Base-by-base conservation (phyloP, 53 echinoderm and acorn worm species). In the Echinarachnius parma region DNA sequence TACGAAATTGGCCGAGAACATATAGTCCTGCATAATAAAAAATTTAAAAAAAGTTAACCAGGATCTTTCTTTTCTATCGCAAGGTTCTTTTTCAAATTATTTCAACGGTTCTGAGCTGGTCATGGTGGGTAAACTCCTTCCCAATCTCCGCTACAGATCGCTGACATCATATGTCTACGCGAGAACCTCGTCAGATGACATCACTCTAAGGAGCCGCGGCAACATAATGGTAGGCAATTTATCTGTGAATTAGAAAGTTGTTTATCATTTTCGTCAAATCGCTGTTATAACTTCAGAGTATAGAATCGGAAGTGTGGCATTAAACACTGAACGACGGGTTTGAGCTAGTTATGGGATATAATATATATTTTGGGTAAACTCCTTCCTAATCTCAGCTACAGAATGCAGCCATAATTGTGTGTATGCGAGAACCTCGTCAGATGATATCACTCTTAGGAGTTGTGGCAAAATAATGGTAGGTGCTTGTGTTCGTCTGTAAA, bases 71-170 rank as follows among this genome's bases (percentile, higher is more conserved):
- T n/a, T n/a, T n/a, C n/a, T n/a, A 42, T n/a, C n/a, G n/a, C n/a
- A n/a, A n/a, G n/a, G n/a, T n/a, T n/a, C n/a, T n/a, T 50, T 87
- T 59, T 59, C 91, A 10, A 96, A 87, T 67, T 96, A 91, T 60
- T 96, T 96, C 80, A 91, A 90, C 28, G 96, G 96, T 14, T 96
- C 96, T 4, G 96, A 96, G 68, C 77, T 96, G 25, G 88, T 91
- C 0, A 78, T 96, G 14, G 96, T 90, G 15, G 96, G 96, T 3
- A 87, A 87, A 46, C 59, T 93, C n/a, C 66, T 85, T 49, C 34
- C 53, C n/a, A 64, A 78, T 30, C 46, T 65, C 9, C 57, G 83
- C 0, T 65, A 78, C 34, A 78, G 64, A 53, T 44, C 70, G 8
- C 84, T 93, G 77, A 59, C 63, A n/a, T 89, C 93, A 0, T 83